Percentiles rank a stretch among this genome's conserved stretches.
Evolutionary conservation across 2,888 invertebrate genomes (phyloP).

Genomic region (Harpagoxenus sublaevis): DNA sequence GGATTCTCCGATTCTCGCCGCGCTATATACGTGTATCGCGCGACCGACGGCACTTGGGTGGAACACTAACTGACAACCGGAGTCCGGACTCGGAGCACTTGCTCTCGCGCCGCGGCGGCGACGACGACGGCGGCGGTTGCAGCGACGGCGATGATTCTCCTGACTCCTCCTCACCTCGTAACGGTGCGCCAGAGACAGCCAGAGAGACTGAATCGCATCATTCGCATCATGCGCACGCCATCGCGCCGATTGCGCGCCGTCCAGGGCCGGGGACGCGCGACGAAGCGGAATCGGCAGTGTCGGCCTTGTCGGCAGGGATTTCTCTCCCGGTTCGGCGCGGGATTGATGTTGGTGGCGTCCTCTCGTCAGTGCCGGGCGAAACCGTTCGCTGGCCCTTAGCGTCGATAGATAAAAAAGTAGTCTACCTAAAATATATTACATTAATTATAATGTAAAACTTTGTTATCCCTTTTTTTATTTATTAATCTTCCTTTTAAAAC

Average conservation of each 20-base stretch:
- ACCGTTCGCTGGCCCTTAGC: background rate
- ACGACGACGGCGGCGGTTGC: background rate
- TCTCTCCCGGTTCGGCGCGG: background rate
- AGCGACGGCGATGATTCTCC: background rate
- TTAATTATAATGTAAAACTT: no score
- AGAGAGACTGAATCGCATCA: conserved; percentile 65
- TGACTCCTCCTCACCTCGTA: conserved; percentile 57
- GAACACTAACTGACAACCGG: conserved; percentile 14
- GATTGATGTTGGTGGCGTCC: background rate
- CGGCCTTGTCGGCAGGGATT: background rate
- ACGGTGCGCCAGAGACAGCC: conserved; percentile 54
- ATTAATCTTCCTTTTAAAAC: no score
- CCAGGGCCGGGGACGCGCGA: conserved; percentile 14
- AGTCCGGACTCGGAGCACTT: background rate
- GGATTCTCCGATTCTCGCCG: background rate
- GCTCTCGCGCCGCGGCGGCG: conserved; percentile 9
- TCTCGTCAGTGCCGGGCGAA: background rate
- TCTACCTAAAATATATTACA: background rate
- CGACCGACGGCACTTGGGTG: background rate
- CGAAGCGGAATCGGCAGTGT: background rate
- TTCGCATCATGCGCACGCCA: conserved; percentile 63
- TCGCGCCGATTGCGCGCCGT: conserved; percentile 53
- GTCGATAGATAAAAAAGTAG: background rate
- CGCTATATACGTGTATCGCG: background rate
- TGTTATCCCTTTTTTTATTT: no score